Base-by-base conservation (phyloP, 2,797 vertebrate species). In the Kryptopterus vitreolus region DNA sequence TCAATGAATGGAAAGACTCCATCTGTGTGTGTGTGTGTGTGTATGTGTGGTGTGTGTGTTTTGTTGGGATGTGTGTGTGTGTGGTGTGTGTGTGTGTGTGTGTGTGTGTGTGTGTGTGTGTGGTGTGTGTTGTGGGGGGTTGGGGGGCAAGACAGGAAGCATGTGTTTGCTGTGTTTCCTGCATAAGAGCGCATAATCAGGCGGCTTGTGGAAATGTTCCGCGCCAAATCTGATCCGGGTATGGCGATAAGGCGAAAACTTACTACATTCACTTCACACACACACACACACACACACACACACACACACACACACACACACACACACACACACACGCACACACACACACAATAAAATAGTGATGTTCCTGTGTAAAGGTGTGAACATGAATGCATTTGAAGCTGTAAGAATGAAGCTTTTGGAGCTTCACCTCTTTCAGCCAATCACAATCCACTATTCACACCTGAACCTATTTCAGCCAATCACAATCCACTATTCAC, bases 41-140 rank as follows among this genome's bases (percentile, higher is more conserved):
- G 88, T 90, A 93, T 90, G 48, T 84, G 86, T 89, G 78, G 93
- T 90, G 46, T 83, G 86, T 88, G 78, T 86, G 81, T 24, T n/a
- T n/a, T n/a, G n/a, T n/a, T n/a, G n/a, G n/a, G n/a, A n/a, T 89
- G 93, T 90, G 46, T 83, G 86, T 88, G 78, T 86, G 81, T 24
- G 46, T 13, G 31, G 1, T 33, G 7, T 33, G 31, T 71, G 90
- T 90, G 88, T 90, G 93, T 90, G 48, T 84, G 86, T 89, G 78
- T 87, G 82, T 75, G n/a, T 85, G 88, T 74, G 33, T 52, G 31
- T 74, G 81, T 69, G 90, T 89, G 88, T 90, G 93, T 90, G 50
- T 81, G 86, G n/a, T 88, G 79, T 86, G 81, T 6, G n/a, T n/a
- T n/a, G n/a, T n/a, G n/a, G n/a, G n/a, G n/a, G n/a, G n/a, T n/a